Conservation (phyloP, 2,113 vertebrate species). For the Hucho hucho region DNA sequence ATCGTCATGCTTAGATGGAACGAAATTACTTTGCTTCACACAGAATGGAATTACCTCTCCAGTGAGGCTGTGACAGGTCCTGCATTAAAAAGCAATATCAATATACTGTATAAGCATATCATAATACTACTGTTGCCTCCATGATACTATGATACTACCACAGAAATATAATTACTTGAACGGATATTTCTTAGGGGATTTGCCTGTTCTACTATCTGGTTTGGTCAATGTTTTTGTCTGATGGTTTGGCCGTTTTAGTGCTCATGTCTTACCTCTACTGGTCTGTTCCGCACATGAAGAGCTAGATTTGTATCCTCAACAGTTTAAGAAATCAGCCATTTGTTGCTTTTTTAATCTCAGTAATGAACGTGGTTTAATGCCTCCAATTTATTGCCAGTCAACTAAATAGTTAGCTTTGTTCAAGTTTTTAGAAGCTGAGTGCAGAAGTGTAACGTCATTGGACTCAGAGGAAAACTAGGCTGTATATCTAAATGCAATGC, state of each 20-base stretch:
- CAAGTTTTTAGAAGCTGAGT: conserved; percentile 64
- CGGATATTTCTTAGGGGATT: too few relatives aligned
- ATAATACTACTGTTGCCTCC: conserved; percentile 1
- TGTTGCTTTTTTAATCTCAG: conserved; percentile 74
- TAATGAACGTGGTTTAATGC: conserved; percentile 77
- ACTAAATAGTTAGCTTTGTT: conserved; percentile 81
- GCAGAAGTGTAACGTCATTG: conserved; percentile 67
- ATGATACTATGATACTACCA: conserved; percentile 7
- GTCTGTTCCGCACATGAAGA: conserved; percentile 51
- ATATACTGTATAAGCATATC: conserved; percentile 18
- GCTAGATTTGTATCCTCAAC: conserved; percentile 65
- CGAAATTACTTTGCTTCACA: conserved; percentile 20
- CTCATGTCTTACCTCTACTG: conserved; percentile 8
- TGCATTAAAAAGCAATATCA: conserved; percentile 31
- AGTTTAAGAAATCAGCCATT: conserved; percentile 69
- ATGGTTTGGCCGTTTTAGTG: conserved; percentile 31
- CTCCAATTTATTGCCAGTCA: conserved; percentile 81
- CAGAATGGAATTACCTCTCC: conserved; percentile 24
- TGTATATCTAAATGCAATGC: conserved; percentile 40
- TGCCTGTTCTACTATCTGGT: background rate
- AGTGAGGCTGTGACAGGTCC: conserved; percentile 3
- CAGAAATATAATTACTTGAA: background rate
- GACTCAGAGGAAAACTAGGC: conserved; percentile 43
- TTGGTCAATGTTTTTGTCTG: background rate
- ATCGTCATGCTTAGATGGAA: conserved; percentile 12